A percentile compares a stretch with the other conserved stretches of the same genome.
phyloP scores from a whole-genome alignment of 2,797 vertebrate species.

The Clarias pachynema region DNA sequence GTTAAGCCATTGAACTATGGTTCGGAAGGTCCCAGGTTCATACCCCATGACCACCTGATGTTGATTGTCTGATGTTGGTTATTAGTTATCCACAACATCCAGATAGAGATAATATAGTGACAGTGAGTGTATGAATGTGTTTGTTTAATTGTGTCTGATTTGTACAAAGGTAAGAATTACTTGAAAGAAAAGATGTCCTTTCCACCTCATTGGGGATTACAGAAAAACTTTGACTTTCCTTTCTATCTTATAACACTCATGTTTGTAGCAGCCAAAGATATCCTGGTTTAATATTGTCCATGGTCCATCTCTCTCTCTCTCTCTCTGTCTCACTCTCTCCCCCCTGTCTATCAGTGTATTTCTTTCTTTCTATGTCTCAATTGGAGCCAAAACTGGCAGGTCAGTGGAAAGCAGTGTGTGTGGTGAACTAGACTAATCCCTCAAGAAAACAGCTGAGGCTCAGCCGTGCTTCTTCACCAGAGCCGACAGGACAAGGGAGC shows the following conservation, averaged over 20 bases:
- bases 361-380: constrained; percentile 13
- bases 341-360: background rate
- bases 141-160: background rate
- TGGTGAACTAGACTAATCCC: constrained; percentile 61
- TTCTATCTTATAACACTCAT: constrained; percentile 15
- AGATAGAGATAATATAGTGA: background rate
- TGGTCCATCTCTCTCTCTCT: background rate
- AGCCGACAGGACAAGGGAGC: constrained; percentile 46
- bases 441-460: constrained; percentile 62
- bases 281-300: background rate
- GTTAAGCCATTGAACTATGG: no score
- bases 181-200: constrained; percentile 31
- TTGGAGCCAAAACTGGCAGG: constrained; percentile 42
- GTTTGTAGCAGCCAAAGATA: background rate
- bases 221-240: constrained; percentile 19
- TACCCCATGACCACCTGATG: no score
- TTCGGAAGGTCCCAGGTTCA: no score
- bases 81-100: no score
- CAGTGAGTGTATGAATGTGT: background rate
- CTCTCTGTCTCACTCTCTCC: background rate
- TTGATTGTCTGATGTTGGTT: background rate
- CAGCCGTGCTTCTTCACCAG: constrained; percentile 46
- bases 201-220: background rate
- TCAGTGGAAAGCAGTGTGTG: constrained; percentile 54
- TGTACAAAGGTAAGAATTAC: constrained; percentile 19